Conservation (phyloP, 2,888 invertebrate genomes). For the Polydrusus pterygomalis region DNA sequence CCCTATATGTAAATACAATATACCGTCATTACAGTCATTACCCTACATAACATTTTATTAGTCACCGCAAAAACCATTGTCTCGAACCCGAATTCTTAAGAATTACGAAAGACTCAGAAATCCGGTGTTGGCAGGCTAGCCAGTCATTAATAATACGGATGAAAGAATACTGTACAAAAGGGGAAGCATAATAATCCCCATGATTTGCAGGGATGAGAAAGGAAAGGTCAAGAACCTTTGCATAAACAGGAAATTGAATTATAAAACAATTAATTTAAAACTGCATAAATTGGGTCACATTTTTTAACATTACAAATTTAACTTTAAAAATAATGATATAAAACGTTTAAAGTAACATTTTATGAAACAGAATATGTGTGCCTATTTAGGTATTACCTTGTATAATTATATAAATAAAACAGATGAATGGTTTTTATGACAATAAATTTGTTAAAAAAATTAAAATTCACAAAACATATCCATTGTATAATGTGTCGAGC, state of each 20-base stretch:
- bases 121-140: constrained; percentile 34
- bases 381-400: too few species aligned
- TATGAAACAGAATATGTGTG: too few species aligned
- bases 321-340: too few species aligned
- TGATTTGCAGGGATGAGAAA: constrained; percentile 25
- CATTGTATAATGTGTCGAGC: too few species aligned
- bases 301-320: too few species aligned
- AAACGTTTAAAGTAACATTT: too few species aligned
- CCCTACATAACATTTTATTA: constrained; percentile 17
- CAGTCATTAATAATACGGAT: constrained; percentile 46
- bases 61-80: constrained; percentile 34
- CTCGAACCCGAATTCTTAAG: constrained; percentile 20
- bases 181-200: constrained; percentile 35
- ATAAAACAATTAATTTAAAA: background rate
- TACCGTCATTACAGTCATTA: background rate
- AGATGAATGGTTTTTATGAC: too few species aligned
- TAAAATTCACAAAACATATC: too few species aligned
- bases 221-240: constrained; percentile 42
- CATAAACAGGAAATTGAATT: constrained; percentile 14
- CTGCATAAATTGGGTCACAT: background rate
- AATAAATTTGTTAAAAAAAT: too few species aligned
- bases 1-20: too few species aligned
- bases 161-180: constrained; percentile 45
- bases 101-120: constrained; percentile 23
- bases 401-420: too few species aligned